These are phyloP conservation scores for Choloepus hoffmanni DNA, from an alignment of 2,113 vertebrate genomes.

Conservation along the genomic window DNA sequence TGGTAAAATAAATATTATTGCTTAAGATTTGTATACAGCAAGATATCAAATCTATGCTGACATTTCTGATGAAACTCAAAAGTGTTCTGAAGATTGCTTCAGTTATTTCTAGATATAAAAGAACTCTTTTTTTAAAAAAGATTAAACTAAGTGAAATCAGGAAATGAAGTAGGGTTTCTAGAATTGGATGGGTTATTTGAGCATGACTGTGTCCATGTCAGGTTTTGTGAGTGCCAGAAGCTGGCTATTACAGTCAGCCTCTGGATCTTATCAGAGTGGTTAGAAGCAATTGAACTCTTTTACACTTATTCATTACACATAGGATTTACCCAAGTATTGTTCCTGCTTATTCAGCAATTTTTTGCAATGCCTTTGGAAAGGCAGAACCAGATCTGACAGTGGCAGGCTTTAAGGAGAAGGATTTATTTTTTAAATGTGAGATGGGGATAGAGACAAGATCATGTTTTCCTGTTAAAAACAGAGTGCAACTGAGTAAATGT, in stretches of 20 bases:
- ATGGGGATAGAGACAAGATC: neutral
- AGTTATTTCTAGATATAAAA: constrained; percentile 5
- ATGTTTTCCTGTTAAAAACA: constrained; percentile 51
- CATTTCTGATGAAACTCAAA: neutral
- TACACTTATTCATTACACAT: neutral
- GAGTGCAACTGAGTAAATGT: neutral
- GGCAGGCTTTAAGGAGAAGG: neutral
- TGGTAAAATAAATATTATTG: neutral
- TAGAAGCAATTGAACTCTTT: neutral
- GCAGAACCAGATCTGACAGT: neutral
- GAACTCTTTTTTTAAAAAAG: neutral
- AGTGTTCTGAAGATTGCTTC: neutral
- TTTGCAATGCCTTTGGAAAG: constrained; percentile 6
- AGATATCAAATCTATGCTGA: neutral
- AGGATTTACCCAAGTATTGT: neutral
- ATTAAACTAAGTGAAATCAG: neutral
- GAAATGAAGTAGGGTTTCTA: neutral
- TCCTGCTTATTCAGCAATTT: neutral
- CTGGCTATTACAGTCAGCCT: neutral
- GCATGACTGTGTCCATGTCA: neutral
- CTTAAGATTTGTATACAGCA: neutral
- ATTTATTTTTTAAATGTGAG: neutral
- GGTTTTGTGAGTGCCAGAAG: neutral
- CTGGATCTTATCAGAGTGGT: neutral
- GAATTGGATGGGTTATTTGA: neutral